phyloP scores from a whole-genome alignment of 2,888 invertebrate species.

The Mesorhabditis sp. region DNA sequence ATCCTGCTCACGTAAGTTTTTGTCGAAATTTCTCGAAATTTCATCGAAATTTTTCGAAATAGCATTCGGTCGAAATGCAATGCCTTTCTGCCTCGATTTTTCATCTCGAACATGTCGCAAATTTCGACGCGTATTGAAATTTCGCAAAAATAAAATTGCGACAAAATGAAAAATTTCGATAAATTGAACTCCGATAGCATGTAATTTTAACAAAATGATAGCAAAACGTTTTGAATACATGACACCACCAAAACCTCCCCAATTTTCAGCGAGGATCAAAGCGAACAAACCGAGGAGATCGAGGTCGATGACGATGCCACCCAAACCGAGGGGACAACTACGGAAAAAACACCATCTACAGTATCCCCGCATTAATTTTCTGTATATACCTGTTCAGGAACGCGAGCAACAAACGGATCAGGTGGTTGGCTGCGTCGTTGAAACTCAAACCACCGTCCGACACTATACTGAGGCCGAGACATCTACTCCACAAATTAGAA shows the following conservation, averaged over 20 bases:
- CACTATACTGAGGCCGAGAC: neutral
- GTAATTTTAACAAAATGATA: neutral
- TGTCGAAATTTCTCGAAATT: too few relatives aligned
- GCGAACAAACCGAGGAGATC: conserved; percentile 43
- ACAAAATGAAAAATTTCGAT: too few relatives aligned
- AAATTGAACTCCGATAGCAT: too few relatives aligned
- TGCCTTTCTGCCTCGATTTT: too few relatives aligned
- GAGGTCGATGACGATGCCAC: conserved; percentile 23
- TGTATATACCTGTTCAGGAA: conserved; percentile 16
- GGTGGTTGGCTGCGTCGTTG: conserved; percentile 27
- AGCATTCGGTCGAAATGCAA: too few relatives aligned
- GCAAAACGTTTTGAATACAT: neutral
- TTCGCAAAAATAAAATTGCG: too few relatives aligned
- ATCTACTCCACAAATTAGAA: neutral
- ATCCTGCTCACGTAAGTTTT: conserved; percentile 25
- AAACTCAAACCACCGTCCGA: conserved; percentile 16
- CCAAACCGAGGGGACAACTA: conserved; percentile 23
- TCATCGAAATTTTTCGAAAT: too few relatives aligned
- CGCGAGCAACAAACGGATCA: conserved; percentile 38
- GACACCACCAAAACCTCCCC: neutral
- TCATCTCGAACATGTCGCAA: too few relatives aligned
- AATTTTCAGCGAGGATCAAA: conserved; percentile 43
- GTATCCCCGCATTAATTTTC: neutral
- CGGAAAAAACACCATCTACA: conserved; percentile 7
- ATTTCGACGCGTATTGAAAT: too few relatives aligned